Percentiles rank a stretch among this genome's conserved stretches.
Conservation (phyloP, 2,113 vertebrate genomes). For the Daubentonia madagascariensis region DNA sequence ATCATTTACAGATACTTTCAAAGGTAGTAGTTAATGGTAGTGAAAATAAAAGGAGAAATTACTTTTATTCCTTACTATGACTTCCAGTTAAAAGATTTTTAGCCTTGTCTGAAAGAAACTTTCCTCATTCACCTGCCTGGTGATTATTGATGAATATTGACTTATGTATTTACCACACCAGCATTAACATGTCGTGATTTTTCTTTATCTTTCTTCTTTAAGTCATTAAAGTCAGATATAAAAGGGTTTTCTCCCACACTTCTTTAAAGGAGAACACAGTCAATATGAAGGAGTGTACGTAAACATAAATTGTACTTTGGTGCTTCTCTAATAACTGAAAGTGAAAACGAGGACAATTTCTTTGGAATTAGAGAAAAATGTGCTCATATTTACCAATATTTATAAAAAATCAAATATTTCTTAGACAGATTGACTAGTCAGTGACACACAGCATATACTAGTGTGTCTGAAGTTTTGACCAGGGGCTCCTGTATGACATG, state of each 20-base stretch:
- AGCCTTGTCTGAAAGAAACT: conserved; percentile 34
- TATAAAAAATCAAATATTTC: neutral
- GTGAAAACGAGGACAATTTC: neutral
- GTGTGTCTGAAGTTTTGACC: neutral
- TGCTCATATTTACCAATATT: neutral
- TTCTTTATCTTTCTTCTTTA: neutral
- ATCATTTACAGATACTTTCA: conserved; percentile 41
- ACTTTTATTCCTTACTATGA: neutral
- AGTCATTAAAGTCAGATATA: conserved; percentile 37
- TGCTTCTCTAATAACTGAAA: neutral
- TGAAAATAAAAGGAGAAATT: conserved; percentile 46
- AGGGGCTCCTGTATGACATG: neutral
- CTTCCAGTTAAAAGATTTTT: conserved; percentile 43
- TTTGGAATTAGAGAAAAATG: neutral
- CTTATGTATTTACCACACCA: neutral
- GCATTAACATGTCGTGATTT: conserved; percentile 22
- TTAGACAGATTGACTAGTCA: neutral
- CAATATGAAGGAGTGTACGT: neutral
- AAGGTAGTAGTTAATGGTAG: conserved; percentile 19
- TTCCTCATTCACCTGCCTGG: neutral
- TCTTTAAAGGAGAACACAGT: neutral
- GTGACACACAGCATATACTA: neutral
- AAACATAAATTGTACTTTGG: neutral
- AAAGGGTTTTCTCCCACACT: conserved; percentile 11
- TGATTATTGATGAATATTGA: neutral